phyloP scores from a whole-genome alignment of 2,113 vertebrate genomes.

The Origma solitaria region DNA sequence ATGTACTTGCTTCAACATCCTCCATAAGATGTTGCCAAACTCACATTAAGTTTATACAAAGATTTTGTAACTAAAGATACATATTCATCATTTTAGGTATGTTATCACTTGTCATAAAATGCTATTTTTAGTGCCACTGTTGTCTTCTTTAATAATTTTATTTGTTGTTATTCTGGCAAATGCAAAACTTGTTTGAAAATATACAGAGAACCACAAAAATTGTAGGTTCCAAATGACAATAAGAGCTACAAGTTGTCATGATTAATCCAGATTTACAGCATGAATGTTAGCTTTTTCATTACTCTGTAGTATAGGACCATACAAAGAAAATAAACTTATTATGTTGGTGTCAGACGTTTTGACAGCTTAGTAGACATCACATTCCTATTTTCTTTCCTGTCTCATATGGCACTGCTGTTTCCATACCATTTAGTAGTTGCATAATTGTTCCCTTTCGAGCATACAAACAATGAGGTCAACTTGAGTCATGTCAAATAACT shows the following conservation, averaged over 20 bases:
- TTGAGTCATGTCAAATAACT: conserved; percentile 57
- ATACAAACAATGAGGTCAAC: conserved; percentile 54
- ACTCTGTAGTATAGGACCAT: not conserved
- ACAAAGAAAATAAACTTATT: not conserved
- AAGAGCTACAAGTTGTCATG: conserved; percentile 25
- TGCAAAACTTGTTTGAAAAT: conserved; percentile 39
- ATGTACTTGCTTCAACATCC: not conserved
- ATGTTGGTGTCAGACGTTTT: not conserved
- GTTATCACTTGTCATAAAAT: not conserved
- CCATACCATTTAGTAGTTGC: conserved; percentile 32
- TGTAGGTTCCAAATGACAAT: conserved; percentile 35
- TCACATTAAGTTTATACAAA: not conserved
- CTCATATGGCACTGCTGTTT: not conserved
- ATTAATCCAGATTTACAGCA: conserved; percentile 27
- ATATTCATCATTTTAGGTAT: not conserved
- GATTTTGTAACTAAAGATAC: not conserved
- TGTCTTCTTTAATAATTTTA: conserved; percentile 27
- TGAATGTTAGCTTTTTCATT: not conserved
- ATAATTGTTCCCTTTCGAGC: conserved; percentile 57
- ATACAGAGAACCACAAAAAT: conserved; percentile 55
- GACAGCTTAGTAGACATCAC: not conserved
- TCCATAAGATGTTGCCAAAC: not conserved
- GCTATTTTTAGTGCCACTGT: conserved; percentile 17
- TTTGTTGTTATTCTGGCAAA: conserved; percentile 47
- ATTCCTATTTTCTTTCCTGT: conserved; percentile 8